phyloP scores from a whole-genome alignment of 2,888 invertebrate species.

The Hyposoter didymator region DNA sequence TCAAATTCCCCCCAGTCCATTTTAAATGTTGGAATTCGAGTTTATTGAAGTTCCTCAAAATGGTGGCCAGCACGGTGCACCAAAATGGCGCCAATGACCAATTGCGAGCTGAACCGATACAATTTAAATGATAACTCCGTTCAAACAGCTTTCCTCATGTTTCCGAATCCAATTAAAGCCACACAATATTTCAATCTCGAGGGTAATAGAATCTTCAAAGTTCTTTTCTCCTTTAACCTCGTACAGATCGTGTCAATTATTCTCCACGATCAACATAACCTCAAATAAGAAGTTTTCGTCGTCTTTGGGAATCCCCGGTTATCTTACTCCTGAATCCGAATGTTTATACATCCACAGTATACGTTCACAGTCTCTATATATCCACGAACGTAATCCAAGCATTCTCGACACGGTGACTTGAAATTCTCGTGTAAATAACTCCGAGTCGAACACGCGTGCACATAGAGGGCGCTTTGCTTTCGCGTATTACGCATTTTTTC shows the following conservation, averaged over 20 bases:
- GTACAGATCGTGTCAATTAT: neutral
- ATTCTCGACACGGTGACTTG: slow-evolving; percentile 27
- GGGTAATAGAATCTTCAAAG: neutral
- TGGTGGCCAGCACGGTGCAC: neutral
- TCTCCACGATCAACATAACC: slow-evolving; percentile 9
- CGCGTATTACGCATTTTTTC: slow-evolving; percentile 43
- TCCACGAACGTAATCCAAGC: neutral
- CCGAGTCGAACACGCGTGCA: slow-evolving; percentile 31
- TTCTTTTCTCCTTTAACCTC: neutral
- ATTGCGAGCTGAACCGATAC: neutral
- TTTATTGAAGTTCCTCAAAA: neutral
- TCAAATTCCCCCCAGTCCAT: neutral
- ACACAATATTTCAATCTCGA: neutral
- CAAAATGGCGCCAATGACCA: neutral
- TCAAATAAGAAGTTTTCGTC: slow-evolving; percentile 40
- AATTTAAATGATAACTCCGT: neutral
- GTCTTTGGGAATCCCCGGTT: slow-evolving; percentile 23
- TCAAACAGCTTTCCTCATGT: neutral
- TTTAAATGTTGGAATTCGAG: neutral
- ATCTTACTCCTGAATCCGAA: slow-evolving; percentile 45
- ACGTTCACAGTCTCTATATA: neutral
- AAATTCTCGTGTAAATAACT: slow-evolving; percentile 53
- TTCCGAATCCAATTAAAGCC: neutral
- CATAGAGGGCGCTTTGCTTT: slow-evolving; percentile 27
- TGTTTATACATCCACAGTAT: slow-evolving; percentile 43